These are phyloP conservation scores for Leptogaster cylindrica DNA, from an alignment of 2,888 invertebrate genomes.

Conservation along the genomic window DNA sequence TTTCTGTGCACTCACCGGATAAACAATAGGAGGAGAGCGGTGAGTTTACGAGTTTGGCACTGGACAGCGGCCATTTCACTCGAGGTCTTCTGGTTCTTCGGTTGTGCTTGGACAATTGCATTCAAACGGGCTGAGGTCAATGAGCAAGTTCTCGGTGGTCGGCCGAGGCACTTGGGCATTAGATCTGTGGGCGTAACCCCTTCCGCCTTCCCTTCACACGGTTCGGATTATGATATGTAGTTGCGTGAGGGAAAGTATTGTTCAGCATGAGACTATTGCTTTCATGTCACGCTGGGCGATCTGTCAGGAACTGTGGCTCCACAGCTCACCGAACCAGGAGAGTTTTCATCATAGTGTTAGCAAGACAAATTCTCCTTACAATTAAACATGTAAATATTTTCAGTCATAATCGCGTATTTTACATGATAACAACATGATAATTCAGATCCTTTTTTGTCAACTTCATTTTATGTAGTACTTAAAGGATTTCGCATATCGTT, in stretches of 20 bases:
- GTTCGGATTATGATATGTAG: conserved; percentile 41
- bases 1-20: conserved; percentile 17
- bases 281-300: too few relatives aligned
- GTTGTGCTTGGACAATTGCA: conserved; percentile 1
- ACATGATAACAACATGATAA: too few relatives aligned
- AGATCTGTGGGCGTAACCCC: neutral
- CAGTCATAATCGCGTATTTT: too few relatives aligned
- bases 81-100: neutral
- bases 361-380: too few relatives aligned
- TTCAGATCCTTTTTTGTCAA: too few relatives aligned
- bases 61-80: conserved; percentile 21
- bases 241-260: conserved; percentile 47
- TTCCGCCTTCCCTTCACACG: neutral
- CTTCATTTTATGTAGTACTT: too few relatives aligned
- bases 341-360: too few relatives aligned
- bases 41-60: neutral
- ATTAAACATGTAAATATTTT: too few relatives aligned
- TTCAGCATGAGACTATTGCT: conserved; percentile 11
- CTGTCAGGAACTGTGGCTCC: too few relatives aligned
- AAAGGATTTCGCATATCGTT: too few relatives aligned
- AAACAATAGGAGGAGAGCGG: neutral
- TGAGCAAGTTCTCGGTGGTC: neutral
- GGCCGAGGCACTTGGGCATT: neutral
- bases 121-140: conserved; percentile 35
- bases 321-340: too few relatives aligned